Base-by-base conservation (phyloP, 2,113 vertebrate genomes). In the Sula dactylatra region DNA sequence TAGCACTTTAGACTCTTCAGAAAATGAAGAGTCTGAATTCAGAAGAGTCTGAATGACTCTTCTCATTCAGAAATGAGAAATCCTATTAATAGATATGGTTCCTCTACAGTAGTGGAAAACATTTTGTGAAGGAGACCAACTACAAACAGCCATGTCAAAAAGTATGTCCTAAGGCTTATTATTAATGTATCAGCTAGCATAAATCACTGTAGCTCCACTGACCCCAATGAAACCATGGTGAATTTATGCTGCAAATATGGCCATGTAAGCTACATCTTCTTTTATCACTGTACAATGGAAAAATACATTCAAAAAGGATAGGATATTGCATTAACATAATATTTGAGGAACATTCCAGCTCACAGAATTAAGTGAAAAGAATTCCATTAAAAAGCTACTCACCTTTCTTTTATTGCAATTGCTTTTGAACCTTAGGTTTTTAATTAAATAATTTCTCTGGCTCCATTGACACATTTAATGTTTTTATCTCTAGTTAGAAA, bases 201-300 rank as follows among this genome's bases (percentile, higher is more conserved):
- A 95, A 95, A 95, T 91, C 84, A 79, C 92, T 93, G 88, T 44
- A 90, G 81, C 88, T 95, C 89, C 86, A 87, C 73, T 97, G 93
- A 97, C 93, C 94, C 85, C 84, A 93, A 12, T 70, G 78, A 74
- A 91, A 72, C 45, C 82, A 47, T 27, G 32, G 44, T 86, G 89
- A 94, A 94, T 94, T 93, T 82, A 77, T 13, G 44, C 40, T 32
- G 66, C 91, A 73, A 89, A 80, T 47, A 66, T 4, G 81, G 44
- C 92, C 55, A 13, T 3, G 4, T 44, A 76, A 91, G 70, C 54
- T 73, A 44, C 56, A 31, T 73, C 49, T 71, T 54, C 54, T 92
- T 95, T 95, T 40, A 85, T 34, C 70, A 61, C 61, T 45, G 31
- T 40, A 79, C 73, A 91, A 31, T 73, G 66, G 81, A 77, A 96